A percentile compares a stretch with the other conserved stretches of the same genome.
Evolutionary conservation across 2,888 invertebrate genomes (phyloP).

Genomic region (Folsomia candida): DNA sequence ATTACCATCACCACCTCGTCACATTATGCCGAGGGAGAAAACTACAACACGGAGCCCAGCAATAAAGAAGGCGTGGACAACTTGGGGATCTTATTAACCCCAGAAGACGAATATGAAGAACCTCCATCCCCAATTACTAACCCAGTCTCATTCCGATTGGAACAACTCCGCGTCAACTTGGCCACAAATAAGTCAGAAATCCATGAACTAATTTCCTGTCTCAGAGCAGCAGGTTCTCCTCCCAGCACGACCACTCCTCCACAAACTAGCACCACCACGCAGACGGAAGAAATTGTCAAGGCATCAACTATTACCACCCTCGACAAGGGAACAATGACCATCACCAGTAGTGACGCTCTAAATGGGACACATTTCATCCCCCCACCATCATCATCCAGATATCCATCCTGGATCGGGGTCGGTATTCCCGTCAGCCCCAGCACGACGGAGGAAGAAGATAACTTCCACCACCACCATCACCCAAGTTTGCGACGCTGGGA

Average conservation of each 20-base stretch:
- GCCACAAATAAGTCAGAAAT: not conserved
- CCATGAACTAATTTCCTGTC: not conserved
- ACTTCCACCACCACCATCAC: not conserved
- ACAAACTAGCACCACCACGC: not conserved
- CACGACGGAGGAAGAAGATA: not conserved
- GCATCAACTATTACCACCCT: not conserved
- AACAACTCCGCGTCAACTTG: not conserved
- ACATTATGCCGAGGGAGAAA: not conserved
- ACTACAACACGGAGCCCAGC: not conserved
- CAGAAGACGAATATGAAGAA: no score
- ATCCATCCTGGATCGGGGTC: not conserved
- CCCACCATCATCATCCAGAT: not conserved
- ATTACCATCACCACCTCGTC: not conserved
- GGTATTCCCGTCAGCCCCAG: not conserved
- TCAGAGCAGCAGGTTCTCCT: not conserved
- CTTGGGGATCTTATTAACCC: not conserved
- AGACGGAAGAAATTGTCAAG: not conserved
- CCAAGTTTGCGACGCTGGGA: not conserved
- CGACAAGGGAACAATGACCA: not conserved
- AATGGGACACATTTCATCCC: not conserved
- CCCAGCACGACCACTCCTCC: not conserved
- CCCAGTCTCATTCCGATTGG: not conserved
- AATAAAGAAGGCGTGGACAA: not conserved
- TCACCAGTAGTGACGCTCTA: not conserved
- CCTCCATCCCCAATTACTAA: not conserved